phyloP scores from a whole-genome alignment of 2,888 invertebrate species.

The Cabera pusaria region DNA sequence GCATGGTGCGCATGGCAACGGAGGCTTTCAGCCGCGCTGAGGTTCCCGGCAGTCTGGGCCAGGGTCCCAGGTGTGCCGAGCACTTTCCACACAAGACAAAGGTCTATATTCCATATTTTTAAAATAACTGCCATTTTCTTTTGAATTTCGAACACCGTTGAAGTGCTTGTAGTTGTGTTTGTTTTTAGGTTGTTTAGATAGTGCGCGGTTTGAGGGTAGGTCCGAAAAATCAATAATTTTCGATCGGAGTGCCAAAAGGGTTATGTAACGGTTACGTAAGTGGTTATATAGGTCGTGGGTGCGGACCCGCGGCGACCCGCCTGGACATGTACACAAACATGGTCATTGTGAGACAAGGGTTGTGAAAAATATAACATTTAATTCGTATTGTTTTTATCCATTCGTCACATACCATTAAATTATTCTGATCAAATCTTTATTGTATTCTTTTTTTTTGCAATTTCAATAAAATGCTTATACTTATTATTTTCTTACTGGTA shows the following conservation, averaged over 20 bases:
- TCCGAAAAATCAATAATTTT: slow-evolving; percentile 11
- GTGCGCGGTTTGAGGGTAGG: slow-evolving; percentile 15
- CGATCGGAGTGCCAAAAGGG: slow-evolving; percentile 26
- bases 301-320: too few relatives aligned
- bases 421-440: too few relatives aligned
- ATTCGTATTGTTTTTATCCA: too few relatives aligned
- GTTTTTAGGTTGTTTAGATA: slow-evolving; percentile 10
- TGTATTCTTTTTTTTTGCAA: too few relatives aligned
- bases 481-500: too few relatives aligned
- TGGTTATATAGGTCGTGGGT: slow-evolving; percentile 8
- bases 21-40: slow-evolving; percentile 55
- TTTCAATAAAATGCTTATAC: too few relatives aligned
- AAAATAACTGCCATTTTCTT: slow-evolving; percentile 26
- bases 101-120: slow-evolving; percentile 59
- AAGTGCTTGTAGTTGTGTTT: slow-evolving; percentile 30
- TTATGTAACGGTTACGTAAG: slow-evolving; percentile 31
- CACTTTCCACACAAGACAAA: slow-evolving; percentile 59
- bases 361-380: too few relatives aligned
- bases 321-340: too few relatives aligned
- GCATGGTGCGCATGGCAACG: slow-evolving; percentile 61
- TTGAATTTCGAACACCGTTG: slow-evolving; percentile 28
- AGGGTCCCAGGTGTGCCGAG: slow-evolving; percentile 78
- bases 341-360: too few relatives aligned
- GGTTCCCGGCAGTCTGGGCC: slow-evolving; percentile 67
- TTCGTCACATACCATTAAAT: too few relatives aligned